These are phyloP conservation scores for Pluvialis apricaria DNA, from an alignment of 2,113 vertebrate genomes.

Conservation along the genomic window DNA sequence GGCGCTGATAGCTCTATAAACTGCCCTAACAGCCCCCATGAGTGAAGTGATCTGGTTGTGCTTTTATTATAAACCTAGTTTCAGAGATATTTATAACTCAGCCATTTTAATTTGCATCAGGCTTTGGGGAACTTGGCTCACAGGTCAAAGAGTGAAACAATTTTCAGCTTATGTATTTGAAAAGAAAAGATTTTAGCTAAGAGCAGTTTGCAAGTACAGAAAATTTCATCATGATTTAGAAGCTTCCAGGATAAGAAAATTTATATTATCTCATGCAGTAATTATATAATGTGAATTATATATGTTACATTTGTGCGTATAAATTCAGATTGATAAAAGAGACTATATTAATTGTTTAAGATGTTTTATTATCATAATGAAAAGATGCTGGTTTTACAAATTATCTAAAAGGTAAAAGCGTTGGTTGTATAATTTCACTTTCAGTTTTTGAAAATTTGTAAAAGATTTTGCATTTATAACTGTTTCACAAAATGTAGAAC, in stretches of 20 bases:
- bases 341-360: not conserved
- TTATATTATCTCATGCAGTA: not conserved
- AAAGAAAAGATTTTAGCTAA: conserved; percentile 41
- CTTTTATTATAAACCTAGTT: conserved; percentile 50
- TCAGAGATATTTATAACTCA: conserved; percentile 63
- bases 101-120: conserved; percentile 69
- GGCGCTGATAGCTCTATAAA: conserved; percentile 38
- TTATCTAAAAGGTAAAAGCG: not conserved
- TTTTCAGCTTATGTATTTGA: conserved; percentile 43
- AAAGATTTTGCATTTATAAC: not conserved
- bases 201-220: conserved; percentile 20
- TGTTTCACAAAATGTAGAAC: not conserved
- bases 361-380: not conserved
- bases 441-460: not conserved
- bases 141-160: conserved; percentile 40
- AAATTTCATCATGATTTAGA: conserved; percentile 20
- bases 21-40: conserved; percentile 45
- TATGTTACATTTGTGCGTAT: not conserved
- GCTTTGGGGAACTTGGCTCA: conserved; percentile 50
- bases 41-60: conserved; percentile 44
- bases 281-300: not conserved
- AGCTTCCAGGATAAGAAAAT: not conserved
- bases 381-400: not conserved
- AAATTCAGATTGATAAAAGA: not conserved
- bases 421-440: not conserved